Base-by-base conservation (phyloP, 1,140 invertebrate species). In the Saccostrea echinata region DNA sequence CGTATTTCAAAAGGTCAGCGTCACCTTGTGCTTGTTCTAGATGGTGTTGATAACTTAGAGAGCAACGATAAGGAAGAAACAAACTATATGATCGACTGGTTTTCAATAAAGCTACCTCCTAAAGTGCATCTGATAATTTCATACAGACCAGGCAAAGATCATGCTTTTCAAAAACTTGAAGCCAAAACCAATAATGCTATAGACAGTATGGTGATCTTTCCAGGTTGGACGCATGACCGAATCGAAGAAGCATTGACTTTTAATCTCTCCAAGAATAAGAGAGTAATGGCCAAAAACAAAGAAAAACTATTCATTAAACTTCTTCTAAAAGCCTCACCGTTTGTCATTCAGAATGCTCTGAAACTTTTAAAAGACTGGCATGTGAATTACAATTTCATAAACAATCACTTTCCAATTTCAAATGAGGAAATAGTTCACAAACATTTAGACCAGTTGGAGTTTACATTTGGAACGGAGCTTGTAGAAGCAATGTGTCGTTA, bases 91-190 rank as follows among this genome's bases (percentile, higher is more conserved):
- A 64, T 90, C 18, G 90, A 91, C n/a, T 91, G 89, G 90, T 76
- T 90, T 21, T 61, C 76, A 13, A 84, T 84, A 3, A 92, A 88
- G 76, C 88, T 90, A 21, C 90, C 90, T 27, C 76, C 89, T 52
- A 92, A 89, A 80, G 88, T 92, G 21, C 92, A 92, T 83, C 85
- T 91, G 55, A 88, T 89, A 12, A 84, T 89, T 16, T 84, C 89
- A 51, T 88, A 83, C 71, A 52, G 76, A 16, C 82, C 87, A 18
- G 64, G 85, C 18, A 85, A 86, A 24, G 64, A 16, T n/a, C 9
- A 27, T 18, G 43, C 88, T 24, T 76, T 90, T 16, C 68, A 89
- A 76, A 85, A 84, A 33, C 64, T 90, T 4, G 86, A 88, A 51
- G 87, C 55, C 30, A 91, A 90, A 88, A 35, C 35, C 80, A 57